A percentile compares a stretch with the other conserved stretches of the same genome.
Evolutionary conservation across 2,797 vertebrate species (phyloP).

Genomic region (Cossypha niveicapilla): DNA sequence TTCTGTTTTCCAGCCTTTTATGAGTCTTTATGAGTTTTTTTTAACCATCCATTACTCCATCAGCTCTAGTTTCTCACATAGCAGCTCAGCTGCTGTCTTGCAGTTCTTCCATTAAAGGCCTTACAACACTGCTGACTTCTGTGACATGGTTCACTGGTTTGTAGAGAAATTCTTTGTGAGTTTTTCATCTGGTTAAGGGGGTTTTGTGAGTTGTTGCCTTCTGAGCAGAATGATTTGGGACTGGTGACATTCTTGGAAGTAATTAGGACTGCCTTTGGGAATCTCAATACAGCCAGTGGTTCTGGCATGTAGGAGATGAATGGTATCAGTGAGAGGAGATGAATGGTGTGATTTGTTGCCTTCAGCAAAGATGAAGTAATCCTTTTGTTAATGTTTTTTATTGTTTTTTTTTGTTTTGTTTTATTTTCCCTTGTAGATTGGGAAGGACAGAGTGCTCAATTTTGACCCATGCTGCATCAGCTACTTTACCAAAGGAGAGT

Average conservation of each 20-base stretch:
- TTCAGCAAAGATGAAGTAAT: background rate
- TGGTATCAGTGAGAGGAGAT: background rate
- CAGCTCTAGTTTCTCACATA: background rate
- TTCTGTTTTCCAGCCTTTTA: background rate
- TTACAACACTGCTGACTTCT: background rate
- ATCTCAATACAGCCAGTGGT: background rate
- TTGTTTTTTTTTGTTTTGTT: too few relatives aligned
- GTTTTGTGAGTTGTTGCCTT: background rate
- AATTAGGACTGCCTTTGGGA: background rate
- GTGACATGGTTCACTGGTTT: background rate
- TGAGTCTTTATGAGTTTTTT: background rate
- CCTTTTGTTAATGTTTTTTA: background rate
- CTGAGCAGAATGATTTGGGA: background rate
- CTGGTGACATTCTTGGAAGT: background rate
- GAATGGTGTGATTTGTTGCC: background rate
- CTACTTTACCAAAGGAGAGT: conserved; percentile 97
- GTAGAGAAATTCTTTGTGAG: background rate
- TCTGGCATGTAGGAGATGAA: background rate
- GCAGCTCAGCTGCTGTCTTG: background rate
- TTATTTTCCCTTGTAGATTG: conserved; percentile 78
- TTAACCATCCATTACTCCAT: background rate
- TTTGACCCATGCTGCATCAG: conserved; percentile 96
- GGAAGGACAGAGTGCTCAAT: conserved; percentile 87
- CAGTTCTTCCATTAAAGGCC: background rate
- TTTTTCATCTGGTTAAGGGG: background rate